A percentile compares a stretch with the other conserved stretches of the same genome.
Evolutionary conservation across 2,113 vertebrate species (phyloP).

Genomic region (Ammodytes marinus): DNA sequence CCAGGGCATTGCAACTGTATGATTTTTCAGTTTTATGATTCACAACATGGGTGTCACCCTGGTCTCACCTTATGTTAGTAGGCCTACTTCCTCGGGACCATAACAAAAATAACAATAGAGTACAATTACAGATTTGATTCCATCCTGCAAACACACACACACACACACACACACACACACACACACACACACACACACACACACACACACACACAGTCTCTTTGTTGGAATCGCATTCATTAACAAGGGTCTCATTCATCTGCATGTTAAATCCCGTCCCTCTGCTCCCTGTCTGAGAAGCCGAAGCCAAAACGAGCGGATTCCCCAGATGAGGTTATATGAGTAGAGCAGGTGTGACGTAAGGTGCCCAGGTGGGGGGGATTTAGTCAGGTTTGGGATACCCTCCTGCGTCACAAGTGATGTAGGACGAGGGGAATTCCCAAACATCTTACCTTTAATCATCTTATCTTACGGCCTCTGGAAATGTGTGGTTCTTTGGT

Average conservation of each 20-base stretch:
- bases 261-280: constrained; percentile 26
- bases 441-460: constrained; percentile 7
- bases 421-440: constrained; percentile 59
- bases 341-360: constrained; percentile 66
- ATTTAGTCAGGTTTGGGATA: constrained; percentile 33
- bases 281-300: constrained; percentile 10
- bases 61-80: no score
- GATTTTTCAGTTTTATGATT: neutral
- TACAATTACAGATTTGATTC: neutral
- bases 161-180: constrained; percentile 9
- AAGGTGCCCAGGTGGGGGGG: constrained; percentile 29
- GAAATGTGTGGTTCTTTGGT: neutral
- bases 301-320: constrained; percentile 19
- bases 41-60: neutral
- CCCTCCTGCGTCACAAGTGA: constrained; percentile 67
- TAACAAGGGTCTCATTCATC: constrained; percentile 70
- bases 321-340: constrained; percentile 61
- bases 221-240: constrained; percentile 6
- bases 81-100: no score
- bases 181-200: neutral
- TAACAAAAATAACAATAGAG: no score
- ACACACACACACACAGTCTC: constrained; percentile 21
- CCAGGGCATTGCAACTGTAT: constrained; percentile 5
- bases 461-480: neutral
- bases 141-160: constrained; percentile 13